Percentiles rank a stretch among this genome's conserved stretches.
Evolutionary conservation across 1,140 invertebrate genomes (phyloP).

Genomic region (Hestina assimilis): DNA sequence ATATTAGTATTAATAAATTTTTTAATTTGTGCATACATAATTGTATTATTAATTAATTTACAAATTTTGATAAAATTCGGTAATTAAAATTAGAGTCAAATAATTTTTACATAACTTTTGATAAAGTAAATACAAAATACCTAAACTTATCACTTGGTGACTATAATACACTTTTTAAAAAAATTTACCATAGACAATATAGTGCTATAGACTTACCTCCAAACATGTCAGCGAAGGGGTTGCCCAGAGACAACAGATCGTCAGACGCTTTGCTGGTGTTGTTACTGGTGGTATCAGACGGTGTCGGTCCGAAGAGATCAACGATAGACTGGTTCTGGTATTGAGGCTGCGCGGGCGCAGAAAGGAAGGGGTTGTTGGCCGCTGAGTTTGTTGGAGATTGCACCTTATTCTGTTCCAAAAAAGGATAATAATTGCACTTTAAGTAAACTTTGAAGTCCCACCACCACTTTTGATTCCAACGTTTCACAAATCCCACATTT

Average conservation of each 20-base stretch:
- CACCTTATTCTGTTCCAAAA: slow-evolving; percentile 84
- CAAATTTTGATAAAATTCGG: not conserved
- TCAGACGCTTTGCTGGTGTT: slow-evolving; percentile 86
- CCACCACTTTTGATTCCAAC: no score
- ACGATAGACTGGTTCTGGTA: slow-evolving; percentile 83
- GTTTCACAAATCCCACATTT: no score
- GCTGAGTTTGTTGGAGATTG: slow-evolving; percentile 84
- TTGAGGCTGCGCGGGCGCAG: slow-evolving; percentile 62
- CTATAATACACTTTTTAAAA: no score
- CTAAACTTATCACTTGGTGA: not conserved
- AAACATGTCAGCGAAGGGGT: slow-evolving; percentile 95
- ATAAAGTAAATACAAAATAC: no score
- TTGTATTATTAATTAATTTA: no score
- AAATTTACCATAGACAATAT: not conserved
- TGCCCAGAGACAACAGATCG: slow-evolving; percentile 92
- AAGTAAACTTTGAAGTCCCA: no score
- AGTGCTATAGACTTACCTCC: slow-evolving; percentile 60
- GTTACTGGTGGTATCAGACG: slow-evolving; percentile 49
- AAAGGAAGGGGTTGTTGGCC: slow-evolving; percentile 92
- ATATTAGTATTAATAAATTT: not conserved
- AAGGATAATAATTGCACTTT: no score
- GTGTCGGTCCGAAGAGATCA: slow-evolving; percentile 86
- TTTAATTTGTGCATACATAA: not conserved
- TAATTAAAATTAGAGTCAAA: no score
- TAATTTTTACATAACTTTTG: no score